Conservation (phyloP, 2,113 vertebrate species). For the Callospermophilus lateralis region DNA sequence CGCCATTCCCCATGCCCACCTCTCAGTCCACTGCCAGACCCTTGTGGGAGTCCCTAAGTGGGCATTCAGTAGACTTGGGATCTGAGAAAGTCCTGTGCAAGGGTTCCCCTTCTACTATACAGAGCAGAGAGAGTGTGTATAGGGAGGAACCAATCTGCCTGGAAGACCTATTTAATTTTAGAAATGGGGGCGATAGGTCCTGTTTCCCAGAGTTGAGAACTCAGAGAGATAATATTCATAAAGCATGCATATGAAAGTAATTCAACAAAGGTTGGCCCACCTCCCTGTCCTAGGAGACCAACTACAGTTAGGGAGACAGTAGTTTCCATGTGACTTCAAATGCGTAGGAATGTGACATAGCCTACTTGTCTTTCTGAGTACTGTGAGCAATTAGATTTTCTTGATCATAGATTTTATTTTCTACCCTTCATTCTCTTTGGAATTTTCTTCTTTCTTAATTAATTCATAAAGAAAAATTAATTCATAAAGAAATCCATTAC, state of each 20-base stretch:
- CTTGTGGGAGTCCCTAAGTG: no score
- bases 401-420: neutral
- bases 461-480: constrained; percentile 22
- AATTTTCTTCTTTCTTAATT: neutral
- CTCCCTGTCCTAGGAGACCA: no score
- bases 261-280: neutral
- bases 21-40: neutral
- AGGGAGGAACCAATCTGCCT: neutral
- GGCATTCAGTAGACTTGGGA: neutral
- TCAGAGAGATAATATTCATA: neutral
- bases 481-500: constrained; percentile 7
- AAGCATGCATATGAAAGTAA: neutral
- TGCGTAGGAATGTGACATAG: neutral
- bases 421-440: neutral
- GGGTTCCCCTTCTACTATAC: fast-evolving
- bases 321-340: neutral
- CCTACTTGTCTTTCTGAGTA: neutral
- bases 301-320: no score
- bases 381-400: neutral
- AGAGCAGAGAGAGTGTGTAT: neutral
- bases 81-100: neutral
- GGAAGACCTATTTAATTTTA: neutral
- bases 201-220: neutral
- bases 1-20: neutral
- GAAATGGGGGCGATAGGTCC: neutral